Conservation (phyloP, 2,888 invertebrate species). For the Gastracanthus pulcherrimus region DNA sequence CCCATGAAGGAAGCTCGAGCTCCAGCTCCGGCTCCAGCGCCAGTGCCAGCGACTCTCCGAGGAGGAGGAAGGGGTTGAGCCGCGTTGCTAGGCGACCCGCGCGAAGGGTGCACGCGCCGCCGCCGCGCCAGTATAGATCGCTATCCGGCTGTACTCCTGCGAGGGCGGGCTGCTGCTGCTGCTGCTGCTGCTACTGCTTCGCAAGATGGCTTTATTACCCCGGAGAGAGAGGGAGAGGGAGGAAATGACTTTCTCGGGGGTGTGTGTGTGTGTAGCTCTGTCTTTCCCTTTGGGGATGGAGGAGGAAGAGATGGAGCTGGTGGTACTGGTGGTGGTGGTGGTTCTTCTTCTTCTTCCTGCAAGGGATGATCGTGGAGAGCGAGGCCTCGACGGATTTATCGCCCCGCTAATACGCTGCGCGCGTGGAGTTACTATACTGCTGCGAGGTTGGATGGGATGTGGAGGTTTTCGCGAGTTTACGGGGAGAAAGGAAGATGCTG, state of each 20-base stretch:
- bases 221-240: conserved; percentile 44
- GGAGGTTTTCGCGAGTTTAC: neutral
- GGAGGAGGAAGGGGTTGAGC: conserved; percentile 65
- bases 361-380: neutral
- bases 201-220: conserved; percentile 77
- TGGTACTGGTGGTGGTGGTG: neutral
- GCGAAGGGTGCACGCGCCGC: conserved; percentile 52
- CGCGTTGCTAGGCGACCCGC: conserved; percentile 67
- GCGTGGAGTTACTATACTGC: conserved; percentile 11
- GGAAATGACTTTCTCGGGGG: conserved; percentile 52
- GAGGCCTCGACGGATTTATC: conserved; percentile 46
- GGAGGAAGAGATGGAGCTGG: no score
- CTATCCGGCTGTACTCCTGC: conserved; percentile 68
- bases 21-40: conserved; percentile 16
- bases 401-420: conserved; percentile 43
- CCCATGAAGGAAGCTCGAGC: conserved; percentile 13
- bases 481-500: neutral
- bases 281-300: neutral
- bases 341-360: conserved; percentile 21
- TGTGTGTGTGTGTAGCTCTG: neutral
- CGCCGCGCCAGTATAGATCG: conserved; percentile 70
- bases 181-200: conserved; percentile 61
- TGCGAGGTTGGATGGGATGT: neutral
- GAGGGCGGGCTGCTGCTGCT: conserved; percentile 35
- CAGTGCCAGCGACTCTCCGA: neutral